Conservation (phyloP, 2,113 vertebrate species). For the Heterochromis multidens region DNA sequence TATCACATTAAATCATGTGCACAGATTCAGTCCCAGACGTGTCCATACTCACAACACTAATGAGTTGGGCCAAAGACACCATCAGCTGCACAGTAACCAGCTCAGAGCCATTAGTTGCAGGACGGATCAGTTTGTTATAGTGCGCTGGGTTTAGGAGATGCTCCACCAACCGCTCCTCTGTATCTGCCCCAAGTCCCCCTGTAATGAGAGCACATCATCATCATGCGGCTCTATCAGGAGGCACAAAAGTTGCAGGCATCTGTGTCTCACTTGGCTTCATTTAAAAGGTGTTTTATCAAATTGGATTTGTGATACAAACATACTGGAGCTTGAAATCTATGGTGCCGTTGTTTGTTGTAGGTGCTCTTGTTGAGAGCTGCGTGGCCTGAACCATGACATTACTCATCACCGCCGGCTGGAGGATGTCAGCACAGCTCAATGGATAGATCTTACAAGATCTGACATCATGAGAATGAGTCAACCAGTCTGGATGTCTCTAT, state of each 20-base stretch:
- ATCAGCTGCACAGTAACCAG: constrained; percentile 93
- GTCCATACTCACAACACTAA: constrained; percentile 88
- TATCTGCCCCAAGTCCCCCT: constrained; percentile 85
- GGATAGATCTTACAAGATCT: constrained; percentile 35
- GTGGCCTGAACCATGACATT: constrained; percentile 22
- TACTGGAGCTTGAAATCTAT: neutral
- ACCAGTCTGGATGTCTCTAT: constrained; percentile 47
- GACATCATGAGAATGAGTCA: constrained; percentile 59
- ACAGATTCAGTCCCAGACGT: neutral
- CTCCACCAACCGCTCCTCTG: constrained; percentile 91
- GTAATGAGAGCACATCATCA: constrained; percentile 37
- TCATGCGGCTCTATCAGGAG: neutral
- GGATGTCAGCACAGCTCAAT: constrained; percentile 31
- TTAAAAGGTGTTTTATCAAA: neutral
- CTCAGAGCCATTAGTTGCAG: constrained; percentile 90
- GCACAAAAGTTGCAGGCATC: neutral
- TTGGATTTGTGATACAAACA: neutral
- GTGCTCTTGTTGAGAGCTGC: neutral
- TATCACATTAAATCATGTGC: neutral
- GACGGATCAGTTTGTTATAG: constrained; percentile 96
- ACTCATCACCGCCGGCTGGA: constrained; percentile 50
- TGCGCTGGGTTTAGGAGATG: constrained; percentile 89
- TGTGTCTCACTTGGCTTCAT: constrained; percentile 6
- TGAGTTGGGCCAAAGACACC: constrained; percentile 94
- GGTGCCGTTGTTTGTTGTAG: neutral